Base-by-base conservation (phyloP, 1,140 invertebrate genomes). In the Octopus sinensis region DNA sequence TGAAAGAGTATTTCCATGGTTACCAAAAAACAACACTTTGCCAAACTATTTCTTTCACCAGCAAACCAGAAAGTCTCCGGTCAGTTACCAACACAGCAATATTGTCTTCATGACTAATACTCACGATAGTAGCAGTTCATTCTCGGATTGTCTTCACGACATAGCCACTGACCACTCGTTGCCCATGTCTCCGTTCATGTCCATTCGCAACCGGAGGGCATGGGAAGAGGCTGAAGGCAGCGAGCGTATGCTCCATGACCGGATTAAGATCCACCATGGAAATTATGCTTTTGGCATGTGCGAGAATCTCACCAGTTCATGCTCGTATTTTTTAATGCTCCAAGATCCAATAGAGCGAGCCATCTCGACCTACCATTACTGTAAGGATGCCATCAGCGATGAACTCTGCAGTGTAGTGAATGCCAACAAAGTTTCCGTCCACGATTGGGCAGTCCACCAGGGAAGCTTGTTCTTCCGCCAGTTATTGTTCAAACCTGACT, bases 41-140 rank as follows among this genome's bases (percentile, higher is more conserved):
- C 76, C 76, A 77, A 77, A 77, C 52, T 77, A 77, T 77, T 77
- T 77, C 76, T 51, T 77, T 43, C 68, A 73, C 68, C 17, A 6
- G 17, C 17, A 13, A 73, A 73, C 9, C 68, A 73, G 17, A 23
- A 13, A 23, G 30, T 17, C 68, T n/a, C 13, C 68, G 0, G 13
- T 6, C 7, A 73, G 13, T 17, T 77, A 77, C 30, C 30, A 51
- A 12, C 43, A 77, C 52, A 77, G 76, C 43, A 53, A 53, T 51
- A 53, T 77, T 51, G 85, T 86, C 54, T 86, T 86, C 76, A 78
- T 86, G 6, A 82, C 82, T 62, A 81, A 84, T 73, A 82, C 82
- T 52, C 79, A 80, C 6, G 68, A 82, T 3, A 78, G 79, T 30
- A 81, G 81, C 13, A 71, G n/a, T 54, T 43, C 54, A 10, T 30